phyloP scores from a whole-genome alignment of 2,113 vertebrate species.

The Bufo bufo region DNA sequence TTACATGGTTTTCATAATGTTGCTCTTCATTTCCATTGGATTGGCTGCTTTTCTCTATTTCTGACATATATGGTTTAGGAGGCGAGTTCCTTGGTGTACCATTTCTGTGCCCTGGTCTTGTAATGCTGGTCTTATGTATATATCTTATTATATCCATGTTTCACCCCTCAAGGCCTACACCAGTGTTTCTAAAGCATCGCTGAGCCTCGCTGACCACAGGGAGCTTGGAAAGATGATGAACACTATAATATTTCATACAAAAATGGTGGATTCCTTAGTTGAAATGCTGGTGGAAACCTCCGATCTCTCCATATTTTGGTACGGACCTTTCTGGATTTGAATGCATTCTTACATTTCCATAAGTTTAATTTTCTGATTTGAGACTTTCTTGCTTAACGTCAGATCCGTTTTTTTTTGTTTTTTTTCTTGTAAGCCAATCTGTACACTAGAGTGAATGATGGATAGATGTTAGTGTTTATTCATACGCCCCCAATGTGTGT shows the following conservation, averaged over 20 bases:
- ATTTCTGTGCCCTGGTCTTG: background rate
- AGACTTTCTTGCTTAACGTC: no score
- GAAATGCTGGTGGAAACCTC: conserved; percentile 99
- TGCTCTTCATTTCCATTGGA: background rate
- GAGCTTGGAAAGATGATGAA: conserved; percentile 99
- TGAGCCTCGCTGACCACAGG: conserved; percentile 91
- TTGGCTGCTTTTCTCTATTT: background rate
- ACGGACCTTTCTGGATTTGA: conserved; percentile 57
- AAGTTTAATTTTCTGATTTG: no score
- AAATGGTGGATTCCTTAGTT: conserved; percentile 99
- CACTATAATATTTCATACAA: conserved; percentile 98
- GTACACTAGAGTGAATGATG: no score
- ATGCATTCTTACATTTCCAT: no score
- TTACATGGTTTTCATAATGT: no score
- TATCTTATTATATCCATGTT: background rate
- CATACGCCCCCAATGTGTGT: no score
- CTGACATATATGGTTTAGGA: background rate
- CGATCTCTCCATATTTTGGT: conserved; percentile 98
- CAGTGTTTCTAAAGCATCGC: conserved; percentile 95
- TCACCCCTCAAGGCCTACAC: conserved; percentile 85
- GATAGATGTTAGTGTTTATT: no score
- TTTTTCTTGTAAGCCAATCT: no score
- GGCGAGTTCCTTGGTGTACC: background rate
- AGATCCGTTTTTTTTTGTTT: no score
- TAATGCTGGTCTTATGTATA: background rate